Evolutionary conservation across 2,888 invertebrate genomes (phyloP).

Genomic region (Cynaeus angustus): DNA sequence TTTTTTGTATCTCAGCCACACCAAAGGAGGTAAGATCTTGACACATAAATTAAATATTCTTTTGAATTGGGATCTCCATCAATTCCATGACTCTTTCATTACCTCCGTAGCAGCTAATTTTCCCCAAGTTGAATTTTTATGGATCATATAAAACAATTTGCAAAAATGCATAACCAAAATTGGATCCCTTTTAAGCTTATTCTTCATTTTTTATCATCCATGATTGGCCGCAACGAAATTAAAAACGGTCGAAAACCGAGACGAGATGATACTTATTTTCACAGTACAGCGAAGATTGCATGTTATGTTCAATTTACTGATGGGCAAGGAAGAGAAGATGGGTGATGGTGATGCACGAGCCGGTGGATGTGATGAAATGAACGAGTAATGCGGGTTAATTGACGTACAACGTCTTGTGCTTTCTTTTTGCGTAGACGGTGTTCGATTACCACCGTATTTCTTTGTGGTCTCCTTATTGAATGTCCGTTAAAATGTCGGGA

Average conservation of each 20-base stretch:
- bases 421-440: constrained; percentile 51
- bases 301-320: constrained; percentile 28
- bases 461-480: constrained; percentile 29
- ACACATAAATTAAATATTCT: no score
- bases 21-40: no score
- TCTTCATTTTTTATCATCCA: constrained; percentile 1
- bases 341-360: constrained; percentile 41
- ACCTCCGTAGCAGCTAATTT: not conserved
- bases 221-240: constrained; percentile 25
- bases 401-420: constrained; percentile 35
- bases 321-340: constrained; percentile 22
- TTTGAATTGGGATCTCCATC: not conserved
- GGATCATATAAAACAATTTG: constrained; percentile 1
- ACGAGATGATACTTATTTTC: constrained; percentile 39
- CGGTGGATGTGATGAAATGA: constrained; percentile 47
- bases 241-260: constrained; percentile 31
- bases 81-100: not conserved
- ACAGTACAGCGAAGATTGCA: constrained; percentile 36
- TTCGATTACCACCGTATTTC: constrained; percentile 43
- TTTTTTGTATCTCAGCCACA: no score
- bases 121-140: not conserved
- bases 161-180: constrained; percentile 1
- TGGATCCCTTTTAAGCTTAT: constrained; percentile 3
- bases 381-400: constrained; percentile 51
- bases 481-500: not conserved